Evolutionary conservation across 2,888 invertebrate species (phyloP).

Genomic region (Petrolisthes manimaculis): DNA sequence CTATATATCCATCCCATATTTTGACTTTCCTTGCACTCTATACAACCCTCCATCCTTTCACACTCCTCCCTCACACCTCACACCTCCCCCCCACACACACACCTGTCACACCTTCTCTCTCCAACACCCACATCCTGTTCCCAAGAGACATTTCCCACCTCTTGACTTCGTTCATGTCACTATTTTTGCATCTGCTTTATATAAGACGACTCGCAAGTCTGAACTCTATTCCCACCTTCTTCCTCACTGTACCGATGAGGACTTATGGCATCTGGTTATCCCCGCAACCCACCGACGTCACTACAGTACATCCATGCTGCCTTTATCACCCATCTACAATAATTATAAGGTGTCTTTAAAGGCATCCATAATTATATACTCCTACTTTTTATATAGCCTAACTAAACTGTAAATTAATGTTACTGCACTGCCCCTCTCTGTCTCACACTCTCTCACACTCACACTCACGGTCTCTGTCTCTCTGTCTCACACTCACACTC

Average conservation of each 20-base stretch:
- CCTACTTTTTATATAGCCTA: too few relatives aligned
- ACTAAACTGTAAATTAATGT: not conserved
- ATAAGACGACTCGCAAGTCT: not conserved
- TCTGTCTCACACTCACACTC: constrained; percentile 13
- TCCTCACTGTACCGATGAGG: not conserved
- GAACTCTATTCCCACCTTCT: not conserved
- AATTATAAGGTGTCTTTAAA: too few relatives aligned
- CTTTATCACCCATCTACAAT: too few relatives aligned
- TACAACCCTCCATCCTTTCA: not conserved
- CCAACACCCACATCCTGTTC: not conserved
- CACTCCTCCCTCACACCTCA: not conserved
- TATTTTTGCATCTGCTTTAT: not conserved
- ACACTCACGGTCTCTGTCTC: constrained; percentile 15
- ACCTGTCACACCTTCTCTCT: not conserved
- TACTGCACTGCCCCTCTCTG: not conserved
- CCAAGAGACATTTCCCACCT: not conserved
- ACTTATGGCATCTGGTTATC: too few relatives aligned
- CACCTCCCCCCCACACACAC: not conserved
- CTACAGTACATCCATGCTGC: not conserved
- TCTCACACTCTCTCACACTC: constrained; percentile 20
- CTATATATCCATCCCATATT: too few relatives aligned
- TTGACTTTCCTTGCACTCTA: too few relatives aligned
- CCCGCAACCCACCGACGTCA: not conserved
- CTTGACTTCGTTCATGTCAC: not conserved
- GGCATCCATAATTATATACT: too few relatives aligned